Percentiles rank a stretch among this genome's conserved stretches.
Evolutionary conservation across 1,140 invertebrate genomes (phyloP).

Genomic region (Drosophila hydei): DNA sequence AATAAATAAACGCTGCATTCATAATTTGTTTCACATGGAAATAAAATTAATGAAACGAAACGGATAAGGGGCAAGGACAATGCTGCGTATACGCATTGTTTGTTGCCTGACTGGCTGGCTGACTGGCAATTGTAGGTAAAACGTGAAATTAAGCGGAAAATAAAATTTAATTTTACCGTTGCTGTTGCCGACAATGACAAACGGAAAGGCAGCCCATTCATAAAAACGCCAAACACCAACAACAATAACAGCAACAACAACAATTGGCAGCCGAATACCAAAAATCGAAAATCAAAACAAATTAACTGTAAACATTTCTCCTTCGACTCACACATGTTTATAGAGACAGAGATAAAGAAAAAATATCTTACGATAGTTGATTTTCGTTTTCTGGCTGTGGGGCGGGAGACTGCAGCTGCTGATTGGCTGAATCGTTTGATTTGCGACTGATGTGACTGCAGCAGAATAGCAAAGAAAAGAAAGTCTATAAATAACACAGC

Average conservation of each 20-base stretch:
- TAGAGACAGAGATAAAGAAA: slow-evolving; percentile 29
- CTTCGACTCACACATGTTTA: slow-evolving; percentile 56
- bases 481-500: slow-evolving; percentile 64
- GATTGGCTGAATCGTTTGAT: slow-evolving; percentile 3
- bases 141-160: slow-evolving; percentile 68
- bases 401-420: slow-evolving; percentile 14
- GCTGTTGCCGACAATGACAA: slow-evolving; percentile 45
- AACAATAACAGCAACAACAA: slow-evolving; percentile 33
- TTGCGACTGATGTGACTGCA: slow-evolving; percentile 51
- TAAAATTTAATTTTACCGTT: slow-evolving; percentile 59
- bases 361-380: slow-evolving; percentile 54
- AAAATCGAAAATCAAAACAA: slow-evolving; percentile 60
- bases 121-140: slow-evolving; percentile 43
- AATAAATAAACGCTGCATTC: slow-evolving; percentile 46
- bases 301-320: slow-evolving; percentile 63
- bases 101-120: slow-evolving; percentile 2
- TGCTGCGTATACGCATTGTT: slow-evolving; percentile 64
- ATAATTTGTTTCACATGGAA: slow-evolving; percentile 41
- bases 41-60: slow-evolving; percentile 57
- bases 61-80: slow-evolving; percentile 43
- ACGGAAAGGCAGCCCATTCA: slow-evolving; percentile 54
- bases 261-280: slow-evolving; percentile 14
- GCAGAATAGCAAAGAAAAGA: slow-evolving; percentile 19
- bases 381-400: background rate
- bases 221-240: slow-evolving; percentile 66